phyloP scores from a whole-genome alignment of 2,888 invertebrate genomes.

The Leptothorax acervorum region DNA sequence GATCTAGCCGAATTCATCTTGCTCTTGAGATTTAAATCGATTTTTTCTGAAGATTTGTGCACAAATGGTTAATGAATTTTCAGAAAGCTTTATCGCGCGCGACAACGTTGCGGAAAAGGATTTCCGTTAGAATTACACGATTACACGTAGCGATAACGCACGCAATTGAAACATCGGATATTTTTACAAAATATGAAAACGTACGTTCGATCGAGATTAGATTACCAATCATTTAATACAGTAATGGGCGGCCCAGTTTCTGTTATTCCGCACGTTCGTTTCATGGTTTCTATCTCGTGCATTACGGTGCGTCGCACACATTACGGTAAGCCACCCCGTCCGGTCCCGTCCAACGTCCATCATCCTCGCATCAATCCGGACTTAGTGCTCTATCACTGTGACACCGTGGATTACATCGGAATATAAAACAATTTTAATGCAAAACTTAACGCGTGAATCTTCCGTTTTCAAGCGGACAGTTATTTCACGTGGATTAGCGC shows the following conservation, averaged over 20 bases:
- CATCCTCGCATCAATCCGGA: constrained; percentile 66
- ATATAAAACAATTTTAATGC: constrained; percentile 44
- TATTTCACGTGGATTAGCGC: not conserved
- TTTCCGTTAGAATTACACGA: not conserved
- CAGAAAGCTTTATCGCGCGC: not conserved
- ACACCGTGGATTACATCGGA: constrained; percentile 34
- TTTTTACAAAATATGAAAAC: constrained; percentile 24
- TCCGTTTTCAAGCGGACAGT: not conserved
- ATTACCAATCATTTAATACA: constrained; percentile 20
- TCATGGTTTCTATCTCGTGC: constrained; percentile 18
- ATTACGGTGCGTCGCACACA: not conserved
- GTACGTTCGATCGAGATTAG: constrained; percentile 22
- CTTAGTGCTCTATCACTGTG: constrained; percentile 61
- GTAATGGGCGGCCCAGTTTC: constrained; percentile 16
- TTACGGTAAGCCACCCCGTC: not conserved
- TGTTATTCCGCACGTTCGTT: constrained; percentile 23
- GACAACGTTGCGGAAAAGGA: not conserved
- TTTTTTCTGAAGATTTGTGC: not conserved
- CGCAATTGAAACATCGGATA: not conserved
- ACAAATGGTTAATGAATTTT: constrained; percentile 23
- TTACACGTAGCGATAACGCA: not conserved
- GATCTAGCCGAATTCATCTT: not conserved
- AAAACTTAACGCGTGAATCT: not conserved
- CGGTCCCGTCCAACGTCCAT: constrained; percentile 10
- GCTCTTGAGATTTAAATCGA: not conserved